These are phyloP conservation scores for Colossoma macropomum DNA, from an alignment of 2,113 vertebrate genomes.

Conservation along the genomic window DNA sequence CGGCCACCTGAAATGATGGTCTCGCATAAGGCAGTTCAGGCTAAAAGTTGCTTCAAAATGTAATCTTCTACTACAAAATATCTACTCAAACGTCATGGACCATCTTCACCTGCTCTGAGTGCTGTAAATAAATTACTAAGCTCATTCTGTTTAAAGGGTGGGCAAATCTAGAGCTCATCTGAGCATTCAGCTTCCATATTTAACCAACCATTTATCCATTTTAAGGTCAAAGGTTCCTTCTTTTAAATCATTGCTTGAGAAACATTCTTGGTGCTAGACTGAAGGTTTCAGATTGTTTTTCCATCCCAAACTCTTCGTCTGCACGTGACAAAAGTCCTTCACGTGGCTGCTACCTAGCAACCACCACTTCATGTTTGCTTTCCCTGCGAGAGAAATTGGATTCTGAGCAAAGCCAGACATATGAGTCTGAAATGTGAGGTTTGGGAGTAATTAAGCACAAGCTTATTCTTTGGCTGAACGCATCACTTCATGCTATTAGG, in stretches of 20 bases:
- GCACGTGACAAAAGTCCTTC: background rate
- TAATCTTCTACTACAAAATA: background rate
- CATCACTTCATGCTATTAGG: background rate
- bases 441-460: background rate
- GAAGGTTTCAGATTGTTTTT: slow-evolving; percentile 3
- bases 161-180: background rate
- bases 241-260: background rate
- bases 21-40: too few relatives aligned
- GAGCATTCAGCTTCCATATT: background rate
- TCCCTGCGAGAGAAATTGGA: background rate
- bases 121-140: background rate
- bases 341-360: slow-evolving; percentile 3
- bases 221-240: background rate
- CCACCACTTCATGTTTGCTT: background rate
- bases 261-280: background rate
- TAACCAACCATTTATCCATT: background rate
- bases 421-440: background rate
- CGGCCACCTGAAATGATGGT: too few relatives aligned
- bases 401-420: background rate
- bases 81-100: background rate
- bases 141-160: background rate
- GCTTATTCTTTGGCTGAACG: background rate
- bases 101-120: background rate
- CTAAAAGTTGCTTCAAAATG: too few relatives aligned
- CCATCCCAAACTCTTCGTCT: background rate